Evolutionary conservation across 2,888 invertebrate species (phyloP), one percentile per base, ranked within the genome.

Genomic region (Harpalus rufipes): DNA sequence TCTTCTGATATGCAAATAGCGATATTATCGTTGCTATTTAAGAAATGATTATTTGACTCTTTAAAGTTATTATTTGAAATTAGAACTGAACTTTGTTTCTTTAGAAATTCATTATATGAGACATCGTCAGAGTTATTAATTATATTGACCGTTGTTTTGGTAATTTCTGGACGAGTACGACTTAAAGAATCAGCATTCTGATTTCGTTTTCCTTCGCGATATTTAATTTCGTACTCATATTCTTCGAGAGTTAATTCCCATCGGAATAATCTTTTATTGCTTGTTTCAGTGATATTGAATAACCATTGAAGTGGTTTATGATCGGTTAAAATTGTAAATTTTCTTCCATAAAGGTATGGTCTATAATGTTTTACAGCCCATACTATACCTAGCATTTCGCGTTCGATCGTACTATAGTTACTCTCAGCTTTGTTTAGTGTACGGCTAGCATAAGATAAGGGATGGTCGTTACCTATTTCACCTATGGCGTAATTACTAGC

Each of bases 161-260:
- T 32, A 63, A 10, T 10, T 10, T 7, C 8, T 44, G 44, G 44
- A 44, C 72, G 76, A 1, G 83, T 78, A 18, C 86, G 84, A 16
- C 61, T 74, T 18, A 85, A 44, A 14, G 85, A 74, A 12, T 85
- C 84, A 0, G 84, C 86, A 25, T 86, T 86, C 41, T 21, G 44
- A 85, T 86, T 86, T 76, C 18, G 25, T 41, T 61, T 81, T 10
- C 84, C 86, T 18, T 58, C 58, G 74, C 81, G 80, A 56, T 86
- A 78, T 10, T n/a, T 61, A 5, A 86, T 86, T 59, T 84, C 65
- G 18, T 86, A 86, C 12, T 81, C 76, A 59, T 76, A 86, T 32
- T 86, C 85, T 63, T 81, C 79, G 14, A 86, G 61, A 58, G 74
- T 78, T 59, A 86, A 61, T n/a, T 74, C n/a, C 61, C 74, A 86